Conservation (phyloP, 2,797 vertebrate species). For the Gobionotothen gibberifrons region DNA sequence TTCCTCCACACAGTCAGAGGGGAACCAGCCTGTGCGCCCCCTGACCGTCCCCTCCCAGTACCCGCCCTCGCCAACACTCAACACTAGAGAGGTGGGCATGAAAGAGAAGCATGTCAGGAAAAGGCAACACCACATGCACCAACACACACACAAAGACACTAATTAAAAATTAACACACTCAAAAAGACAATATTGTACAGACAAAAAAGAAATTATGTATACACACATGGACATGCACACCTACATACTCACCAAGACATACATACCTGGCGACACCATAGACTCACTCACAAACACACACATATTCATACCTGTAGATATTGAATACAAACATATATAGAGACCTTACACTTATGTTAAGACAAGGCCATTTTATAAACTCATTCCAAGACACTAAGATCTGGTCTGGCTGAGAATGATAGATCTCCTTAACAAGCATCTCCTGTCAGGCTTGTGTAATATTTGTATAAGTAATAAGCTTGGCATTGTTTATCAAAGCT, state of each 20-base stretch:
- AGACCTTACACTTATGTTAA: conserved; percentile 73
- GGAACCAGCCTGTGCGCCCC: conserved; percentile 93
- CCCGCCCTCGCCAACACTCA: conserved; percentile 93
- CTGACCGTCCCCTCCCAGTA: conserved; percentile 96
- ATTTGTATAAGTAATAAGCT: no score
- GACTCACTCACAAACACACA: conserved; percentile 85
- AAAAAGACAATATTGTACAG: conserved; percentile 30
- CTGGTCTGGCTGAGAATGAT: no score
- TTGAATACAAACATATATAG: conserved; percentile 79
- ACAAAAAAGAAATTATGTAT: conserved; percentile 49
- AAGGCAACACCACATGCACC: background rate
- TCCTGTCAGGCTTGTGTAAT: no score
- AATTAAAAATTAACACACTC: conserved; percentile 44
- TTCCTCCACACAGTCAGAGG: conserved; percentile 94
- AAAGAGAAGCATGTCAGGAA: conserved; percentile 43
- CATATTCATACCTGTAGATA: conserved; percentile 84
- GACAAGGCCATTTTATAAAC: conserved; percentile 44
- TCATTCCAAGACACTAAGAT: conserved; percentile 1
- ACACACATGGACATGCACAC: conserved; percentile 72
- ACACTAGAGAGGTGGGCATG: conserved; percentile 77
- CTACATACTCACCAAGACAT: conserved; percentile 82
- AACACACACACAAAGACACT: conserved; percentile 29
- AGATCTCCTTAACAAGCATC: no score
- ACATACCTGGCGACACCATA: conserved; percentile 83
- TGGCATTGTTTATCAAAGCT: no score